These are phyloP conservation scores for Helicoverpa assulta DNA, from an alignment of 2,888 invertebrate species.

Conservation along the genomic window DNA sequence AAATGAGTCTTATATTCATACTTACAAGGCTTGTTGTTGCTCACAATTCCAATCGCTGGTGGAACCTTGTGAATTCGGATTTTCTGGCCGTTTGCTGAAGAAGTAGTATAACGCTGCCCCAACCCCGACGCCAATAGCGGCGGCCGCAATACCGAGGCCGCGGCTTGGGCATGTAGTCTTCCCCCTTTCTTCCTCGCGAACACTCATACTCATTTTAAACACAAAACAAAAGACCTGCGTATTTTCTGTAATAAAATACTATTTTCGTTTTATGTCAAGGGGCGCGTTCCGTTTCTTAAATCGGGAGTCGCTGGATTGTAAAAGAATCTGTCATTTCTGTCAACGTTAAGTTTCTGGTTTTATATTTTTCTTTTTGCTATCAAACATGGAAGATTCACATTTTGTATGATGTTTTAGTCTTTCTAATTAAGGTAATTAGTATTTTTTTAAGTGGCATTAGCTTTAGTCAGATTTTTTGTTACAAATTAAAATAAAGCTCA, in stretches of 20 bases:
- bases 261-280: conserved; percentile 34
- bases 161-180: conserved; percentile 79
- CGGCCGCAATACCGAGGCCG: conserved; percentile 82
- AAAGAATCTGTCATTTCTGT: too few species aligned
- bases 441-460: too few species aligned
- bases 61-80: conserved; percentile 76
- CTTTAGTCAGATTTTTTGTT: too few species aligned
- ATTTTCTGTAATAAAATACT: conserved; percentile 43
- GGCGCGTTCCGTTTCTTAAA: conserved; percentile 19
- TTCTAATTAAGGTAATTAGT: too few species aligned
- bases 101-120: conserved; percentile 86
- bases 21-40: conserved; percentile 73
- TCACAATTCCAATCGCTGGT: conserved; percentile 76
- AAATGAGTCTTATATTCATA: conserved; percentile 51
- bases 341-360: too few species aligned
- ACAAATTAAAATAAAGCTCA: too few species aligned
- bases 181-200: conserved; percentile 79
- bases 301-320: not conserved
- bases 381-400: too few species aligned
- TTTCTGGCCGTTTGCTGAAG: conserved; percentile 79
- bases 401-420: too few species aligned
- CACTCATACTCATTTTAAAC: conserved; percentile 83
- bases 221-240: conserved; percentile 45
- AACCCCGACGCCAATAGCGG: conserved; percentile 84
- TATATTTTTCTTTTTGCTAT: too few species aligned